Base-by-base conservation (phyloP, 2,888 invertebrate genomes). In the Imbricaverruca yamaguchii region DNA sequence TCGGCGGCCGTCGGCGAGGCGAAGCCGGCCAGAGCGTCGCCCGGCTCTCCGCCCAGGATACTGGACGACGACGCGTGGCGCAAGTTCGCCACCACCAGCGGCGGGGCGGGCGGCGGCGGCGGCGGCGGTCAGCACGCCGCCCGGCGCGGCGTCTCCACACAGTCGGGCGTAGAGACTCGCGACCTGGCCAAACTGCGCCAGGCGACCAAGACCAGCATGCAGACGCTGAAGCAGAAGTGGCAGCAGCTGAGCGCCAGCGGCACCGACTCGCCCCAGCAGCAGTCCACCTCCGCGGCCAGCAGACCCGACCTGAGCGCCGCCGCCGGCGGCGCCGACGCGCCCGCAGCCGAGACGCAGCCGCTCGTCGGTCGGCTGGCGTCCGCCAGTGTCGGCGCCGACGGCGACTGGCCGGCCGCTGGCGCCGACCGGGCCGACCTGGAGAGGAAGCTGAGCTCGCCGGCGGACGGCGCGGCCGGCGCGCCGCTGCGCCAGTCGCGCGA, bases 201-300 rank as follows among this genome's bases (percentile, higher is more conserved):
- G 39, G 61, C 57, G 57, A 77, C 57, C 23, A 79, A 59, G 55
- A 23, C 69, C 81, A 86, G 86, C 80, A 87, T 87, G 83, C 85
- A 85, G 82, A 86, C 86, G 18, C 83, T 87, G 61, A 86, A 87
- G 12, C 86, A 87, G 78, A 86, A 86, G 81, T 87, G 87, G 87
- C 86, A 87, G 39, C 83, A 84, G 79, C 74, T 83, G 55, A 82
- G 82, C 21, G 82, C 81, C 55, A 83, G 81, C 67, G 69, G 80
- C 11, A 56, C 81, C 13, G 61, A 79, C 18, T 13, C 82, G 25
- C 39, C 39, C 39, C 39, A 39, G 39, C 39, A 39, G 39, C 39
- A 39, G 39, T 39, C 39, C 39, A 39, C 39, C 4, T 39, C 39
- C 39, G 39, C 4, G 2, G 39, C 39, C 39, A 39, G 4, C 39